Base-by-base conservation (phyloP, 1,140 invertebrate species). In the Pissodes strobi region DNA sequence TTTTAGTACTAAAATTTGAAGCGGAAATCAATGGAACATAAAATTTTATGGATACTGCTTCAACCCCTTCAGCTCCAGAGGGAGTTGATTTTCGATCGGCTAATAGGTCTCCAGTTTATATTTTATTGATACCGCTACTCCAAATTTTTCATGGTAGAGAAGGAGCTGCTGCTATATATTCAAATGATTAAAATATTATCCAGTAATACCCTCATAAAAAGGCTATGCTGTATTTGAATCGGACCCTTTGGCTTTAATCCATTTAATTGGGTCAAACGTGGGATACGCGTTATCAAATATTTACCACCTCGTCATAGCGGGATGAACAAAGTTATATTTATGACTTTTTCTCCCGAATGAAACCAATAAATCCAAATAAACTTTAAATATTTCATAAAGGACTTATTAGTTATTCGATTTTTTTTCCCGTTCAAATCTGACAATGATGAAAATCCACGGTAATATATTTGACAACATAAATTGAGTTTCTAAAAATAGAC, bases 261-360 rank as follows among this genome's bases (percentile, higher is more conserved):
- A 27, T 37, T 53, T 37, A 53, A 53, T 53, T 53, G 49, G 49
- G 49, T 53, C 49, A 19, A 34, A 53, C 21, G 37, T 53, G 49
- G 49, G 27, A 53, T 53, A 18, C 49, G 49, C 10, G 25, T 37
- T 30, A 15, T 53, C 49, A 53, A 53, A 53, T 34, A 53, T 53
- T 53, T 53, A 53, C 15, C 23, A 21, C 27, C 25, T 49, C 46
- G 25, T 49, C 22, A 49, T 21, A 21, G 46, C 18, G 17, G 17
- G 19, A 17, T 17, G 39, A 43, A 43, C 39, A 13, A 12, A 34
- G n/a, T n/a, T n/a, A n/a, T n/a, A n/a, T n/a, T n/a, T n/a, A n/a
- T n/a, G n/a, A n/a, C n/a, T n/a, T n/a, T n/a, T n/a, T n/a, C n/a
- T n/a, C n/a, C n/a, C n/a, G n/a, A n/a, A n/a, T n/a, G n/a, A n/a